These are phyloP conservation scores for Myotis pilosus DNA, from an alignment of 2,797 vertebrate species.

Conservation along the genomic window DNA sequence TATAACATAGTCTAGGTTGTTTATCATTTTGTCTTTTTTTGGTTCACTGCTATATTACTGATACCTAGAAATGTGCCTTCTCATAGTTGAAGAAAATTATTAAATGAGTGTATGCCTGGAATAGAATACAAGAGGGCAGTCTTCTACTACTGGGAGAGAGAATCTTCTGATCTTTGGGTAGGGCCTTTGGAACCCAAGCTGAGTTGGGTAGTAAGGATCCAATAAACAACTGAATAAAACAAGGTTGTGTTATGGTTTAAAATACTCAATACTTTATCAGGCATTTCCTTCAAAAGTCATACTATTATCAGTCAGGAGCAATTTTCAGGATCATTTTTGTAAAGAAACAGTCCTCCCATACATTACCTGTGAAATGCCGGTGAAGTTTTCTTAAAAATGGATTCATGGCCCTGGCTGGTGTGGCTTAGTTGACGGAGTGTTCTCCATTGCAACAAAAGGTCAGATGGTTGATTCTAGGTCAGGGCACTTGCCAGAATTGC, in stretches of 20 bases:
- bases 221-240: neutral
- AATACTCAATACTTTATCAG: neutral
- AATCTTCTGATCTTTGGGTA: neutral
- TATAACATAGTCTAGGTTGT: neutral
- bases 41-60: neutral
- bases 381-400: slow-evolving; percentile 47
- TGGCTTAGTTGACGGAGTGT: too few species aligned
- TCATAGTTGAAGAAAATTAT: neutral
- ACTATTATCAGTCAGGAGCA: neutral
- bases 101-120: neutral
- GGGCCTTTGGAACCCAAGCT: neutral
- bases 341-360: neutral
- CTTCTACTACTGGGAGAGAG: neutral
- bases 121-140: neutral
- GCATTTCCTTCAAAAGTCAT: neutral
- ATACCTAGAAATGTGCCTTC: neutral
- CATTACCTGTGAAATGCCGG: neutral
- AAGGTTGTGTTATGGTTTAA: neutral
- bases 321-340: neutral
- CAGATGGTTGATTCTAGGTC: too few species aligned
- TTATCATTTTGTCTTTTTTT: neutral
- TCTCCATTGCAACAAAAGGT: too few species aligned
- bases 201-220: neutral
- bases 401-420: neutral
- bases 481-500: too few species aligned